These are phyloP conservation scores for Psettodes erumei DNA, from an alignment of 2,113 vertebrate species.

Conservation along the genomic window DNA sequence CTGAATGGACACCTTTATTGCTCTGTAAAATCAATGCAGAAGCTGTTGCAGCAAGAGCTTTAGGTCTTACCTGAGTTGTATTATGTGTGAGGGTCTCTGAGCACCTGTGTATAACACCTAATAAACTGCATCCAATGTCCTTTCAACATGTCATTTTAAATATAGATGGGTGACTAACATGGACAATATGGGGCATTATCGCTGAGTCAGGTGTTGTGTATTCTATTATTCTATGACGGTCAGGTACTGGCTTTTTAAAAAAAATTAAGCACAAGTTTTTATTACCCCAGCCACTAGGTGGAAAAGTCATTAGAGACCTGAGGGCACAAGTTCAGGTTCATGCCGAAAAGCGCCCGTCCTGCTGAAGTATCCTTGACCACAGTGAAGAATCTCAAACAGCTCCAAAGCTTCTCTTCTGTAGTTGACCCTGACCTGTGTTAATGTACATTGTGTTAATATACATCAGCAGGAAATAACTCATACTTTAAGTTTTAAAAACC, in stretches of 20 bases:
- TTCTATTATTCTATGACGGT: too few species aligned
- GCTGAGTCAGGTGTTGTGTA: background rate
- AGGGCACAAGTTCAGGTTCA: background rate
- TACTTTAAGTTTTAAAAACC: background rate
- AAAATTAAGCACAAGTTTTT: background rate
- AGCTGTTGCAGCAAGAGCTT: slow-evolving; percentile 5
- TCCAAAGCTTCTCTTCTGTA: background rate
- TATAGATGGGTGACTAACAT: background rate
- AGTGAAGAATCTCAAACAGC: background rate
- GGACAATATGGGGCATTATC: background rate
- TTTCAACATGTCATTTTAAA: slow-evolving; percentile 14
- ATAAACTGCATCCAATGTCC: slow-evolving; percentile 30
- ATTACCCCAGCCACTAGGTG: slow-evolving; percentile 4
- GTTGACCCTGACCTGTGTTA: slow-evolving; percentile 17
- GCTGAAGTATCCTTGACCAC: background rate
- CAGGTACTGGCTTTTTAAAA: background rate
- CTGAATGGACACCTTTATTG: slow-evolving; percentile 48
- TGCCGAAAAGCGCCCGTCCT: background rate
- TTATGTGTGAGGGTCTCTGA: background rate
- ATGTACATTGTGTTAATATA: too few species aligned
- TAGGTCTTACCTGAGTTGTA: background rate
- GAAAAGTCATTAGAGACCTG: slow-evolving; percentile 26
- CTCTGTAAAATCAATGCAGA: slow-evolving; percentile 35
- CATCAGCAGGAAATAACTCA: too few species aligned
- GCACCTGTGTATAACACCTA: slow-evolving; percentile 16